Base-by-base conservation (phyloP, 2,113 vertebrate genomes). In the Chunga burmeisteri region DNA sequence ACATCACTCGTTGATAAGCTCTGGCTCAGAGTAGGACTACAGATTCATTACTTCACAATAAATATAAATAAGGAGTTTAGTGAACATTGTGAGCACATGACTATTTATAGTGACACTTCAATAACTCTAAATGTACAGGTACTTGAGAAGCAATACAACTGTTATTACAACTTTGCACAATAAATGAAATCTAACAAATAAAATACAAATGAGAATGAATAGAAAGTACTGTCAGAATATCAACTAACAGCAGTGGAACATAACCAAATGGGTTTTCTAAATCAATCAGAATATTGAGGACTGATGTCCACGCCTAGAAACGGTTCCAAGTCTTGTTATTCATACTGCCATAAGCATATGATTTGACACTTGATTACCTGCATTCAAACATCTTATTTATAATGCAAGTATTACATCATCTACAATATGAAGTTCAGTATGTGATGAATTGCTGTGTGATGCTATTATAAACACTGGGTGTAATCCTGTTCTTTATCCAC, bases 241-340 rank as follows among this genome's bases (percentile, higher is more conserved):
- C 46, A 87, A 61, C 26, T 62, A 84, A 77, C 38, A 88, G 55
- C 11, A 88, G 78, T 38, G 52, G 40, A 80, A 94, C 46, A 36
- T 40, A 95, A 91, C 36, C 50, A 94, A 77, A 90, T 18, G 63
- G 56, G 29, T 66, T 93, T 89, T 93, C 56, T 42, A 95, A 94
- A 94, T 67, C 74, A 85, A 71, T 94, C 67, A 83, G 81, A 85
- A 79, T 42, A 46, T 5, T 34, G 52, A 90, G 68, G 85, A 95
- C 91, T 92, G 84, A 96, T 30, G 61, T 19, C 67, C 83, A 81
- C 29, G 49, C 53, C 59, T 87, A 90, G 62, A 67, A 97, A 90
- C 81, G 56, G 66, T 71, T 68, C 32, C 47, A 74, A 78, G 78
- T 61, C 11, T 40, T 36, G 40, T 63, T 91, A 87, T 78, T 91